phyloP scores from a whole-genome alignment of 2,888 invertebrate genomes.

The Himalopsyche japonica region DNA sequence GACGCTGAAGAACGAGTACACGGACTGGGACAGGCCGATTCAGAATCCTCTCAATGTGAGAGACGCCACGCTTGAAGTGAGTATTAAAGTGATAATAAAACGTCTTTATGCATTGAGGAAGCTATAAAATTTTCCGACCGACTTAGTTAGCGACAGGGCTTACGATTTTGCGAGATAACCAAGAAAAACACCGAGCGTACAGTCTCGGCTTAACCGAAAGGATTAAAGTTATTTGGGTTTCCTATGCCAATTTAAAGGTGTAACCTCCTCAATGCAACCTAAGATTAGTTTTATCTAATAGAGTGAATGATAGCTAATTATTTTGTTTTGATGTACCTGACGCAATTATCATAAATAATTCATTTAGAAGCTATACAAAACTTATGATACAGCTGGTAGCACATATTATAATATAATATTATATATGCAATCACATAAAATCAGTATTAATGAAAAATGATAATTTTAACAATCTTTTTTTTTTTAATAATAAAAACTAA shows the following conservation, averaged over 20 bases:
- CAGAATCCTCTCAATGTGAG: constrained; percentile 84
- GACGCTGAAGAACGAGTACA: constrained; percentile 92
- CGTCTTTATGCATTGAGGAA: background rate
- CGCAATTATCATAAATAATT: too few species aligned
- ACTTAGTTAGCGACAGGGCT: background rate
- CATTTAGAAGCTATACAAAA: too few species aligned
- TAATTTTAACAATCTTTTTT: too few species aligned
- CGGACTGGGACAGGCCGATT: constrained; percentile 91
- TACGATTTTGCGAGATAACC: background rate
- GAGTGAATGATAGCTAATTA: too few species aligned
- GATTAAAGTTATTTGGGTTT: background rate
- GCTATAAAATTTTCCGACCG: background rate
- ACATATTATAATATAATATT: too few species aligned
- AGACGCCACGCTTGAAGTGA: constrained; percentile 77
- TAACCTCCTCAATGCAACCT: too few species aligned
- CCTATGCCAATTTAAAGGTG: background rate
- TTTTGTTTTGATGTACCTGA: too few species aligned
- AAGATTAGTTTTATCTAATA: too few species aligned
- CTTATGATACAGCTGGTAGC: too few species aligned
- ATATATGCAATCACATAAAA: too few species aligned
- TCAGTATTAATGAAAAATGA: too few species aligned
- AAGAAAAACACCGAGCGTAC: background rate
- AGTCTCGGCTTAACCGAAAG: background rate
- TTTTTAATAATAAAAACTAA: too few species aligned
- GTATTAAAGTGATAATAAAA: background rate